phyloP scores from a whole-genome alignment of 2,797 vertebrate species.

The Phalloptychus januarius region DNA sequence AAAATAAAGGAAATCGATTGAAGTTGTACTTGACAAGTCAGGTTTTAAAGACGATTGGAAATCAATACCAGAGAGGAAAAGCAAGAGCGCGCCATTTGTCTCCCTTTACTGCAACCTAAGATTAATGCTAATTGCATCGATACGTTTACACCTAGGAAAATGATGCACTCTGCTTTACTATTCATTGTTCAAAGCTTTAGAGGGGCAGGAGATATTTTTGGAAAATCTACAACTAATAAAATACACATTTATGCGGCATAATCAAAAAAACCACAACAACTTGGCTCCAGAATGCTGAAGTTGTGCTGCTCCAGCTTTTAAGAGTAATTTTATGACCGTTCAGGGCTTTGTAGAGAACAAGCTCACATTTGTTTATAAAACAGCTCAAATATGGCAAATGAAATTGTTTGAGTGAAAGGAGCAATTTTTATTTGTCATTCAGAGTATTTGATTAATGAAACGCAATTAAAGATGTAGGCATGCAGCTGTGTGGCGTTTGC shows the following conservation, averaged over 20 bases:
- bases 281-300: constrained; percentile 33
- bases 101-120: not conserved
- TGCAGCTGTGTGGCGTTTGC: constrained; percentile 44
- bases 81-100: not conserved
- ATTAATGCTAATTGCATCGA: not conserved
- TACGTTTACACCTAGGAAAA: not conserved
- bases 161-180: not conserved
- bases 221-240: constrained; percentile 46
- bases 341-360: constrained; percentile 28
- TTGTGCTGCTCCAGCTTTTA: constrained; percentile 34
- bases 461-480: constrained; percentile 38
- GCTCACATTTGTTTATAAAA: constrained; percentile 33
- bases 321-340: constrained; percentile 46
- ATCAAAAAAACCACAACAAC: constrained; percentile 47
- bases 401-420: not conserved
- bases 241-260: constrained; percentile 34
- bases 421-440: not conserved
- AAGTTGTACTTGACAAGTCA: not conserved
- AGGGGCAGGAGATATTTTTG: constrained; percentile 35
- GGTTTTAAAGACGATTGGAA: not conserved
- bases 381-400: constrained; percentile 10
- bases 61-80: not conserved
- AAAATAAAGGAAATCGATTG: not conserved
- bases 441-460: constrained; percentile 20
- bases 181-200: constrained; percentile 13